Base-by-base conservation (phyloP, 2,888 invertebrate genomes). In the Noctua comes region DNA sequence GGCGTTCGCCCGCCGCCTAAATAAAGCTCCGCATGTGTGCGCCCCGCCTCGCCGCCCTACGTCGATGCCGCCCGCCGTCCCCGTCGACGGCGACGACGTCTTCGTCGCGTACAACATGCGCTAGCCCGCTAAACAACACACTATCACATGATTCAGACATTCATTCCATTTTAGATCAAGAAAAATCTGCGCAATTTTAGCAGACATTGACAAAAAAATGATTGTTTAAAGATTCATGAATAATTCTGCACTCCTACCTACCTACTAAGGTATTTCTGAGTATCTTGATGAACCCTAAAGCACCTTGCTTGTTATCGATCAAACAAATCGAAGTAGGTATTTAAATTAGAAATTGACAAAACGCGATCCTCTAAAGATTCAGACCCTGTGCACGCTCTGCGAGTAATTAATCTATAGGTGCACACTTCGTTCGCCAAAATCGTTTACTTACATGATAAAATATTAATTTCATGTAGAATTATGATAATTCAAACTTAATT, bases 21-120 rank as follows among this genome's bases (percentile, higher is more conserved):
- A 96, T 96, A 96, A 96, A 96, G 95, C 96, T 95, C 94, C 91
- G 95, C 95, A 95, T 96, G 96, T 96, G 95, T 95, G 94, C 92
- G 92, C 92, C 91, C 90, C 89, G 88, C 89, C 89, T 91, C 91
- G 93, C 94, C 95, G 95, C 95, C 95, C 95, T 94, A 93, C 94
- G 93, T 84, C 89, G 91, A 88, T 82, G 90, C 88, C 90, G 90
- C 88, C 91, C 88, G 89, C 85, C 86, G 89, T 66, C 43, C 43
- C 71, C 80, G 86, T 77, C 89, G 85, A 51, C 76, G 76, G 59
- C 82, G 85, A 83, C 82, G 83, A 86, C 86, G 83, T 88, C 88
- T 87, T 89, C 86, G 88, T 88, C 88, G 88, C 88, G 74, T 80
- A 77, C 76, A 86, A 88, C 88, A 89, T 87, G 89, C 90, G 80